Base-by-base conservation (phyloP, 2,888 invertebrate genomes). In the Sericinus montela region DNA sequence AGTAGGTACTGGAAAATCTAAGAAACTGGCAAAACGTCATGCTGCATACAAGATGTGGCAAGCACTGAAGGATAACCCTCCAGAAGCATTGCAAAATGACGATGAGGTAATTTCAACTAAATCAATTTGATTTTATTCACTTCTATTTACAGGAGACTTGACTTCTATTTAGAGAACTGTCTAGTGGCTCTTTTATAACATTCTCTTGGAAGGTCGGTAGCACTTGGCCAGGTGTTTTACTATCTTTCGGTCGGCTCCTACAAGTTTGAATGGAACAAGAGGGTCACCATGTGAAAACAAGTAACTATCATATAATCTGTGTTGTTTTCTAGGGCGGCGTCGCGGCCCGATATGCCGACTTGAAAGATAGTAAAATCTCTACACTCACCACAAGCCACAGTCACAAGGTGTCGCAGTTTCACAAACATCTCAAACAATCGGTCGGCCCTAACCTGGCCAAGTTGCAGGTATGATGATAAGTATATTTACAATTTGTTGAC, bases 31-130 rank as follows among this genome's bases (percentile, higher is more conserved):
- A 2, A 99, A 99, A 81, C 91, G 98, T n/a, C 93, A 96, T 75
- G 98, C 98, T 0, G 98, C 98, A 1, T 94, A 96, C 72, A 95
- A 96, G 77, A 97, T 98, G 97, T 95, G 95, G 94, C 94, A 94
- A 59, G 91, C 93, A 32, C 80, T 98, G 53, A 94, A 96, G 69
- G 95, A 95, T 58, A 90, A 93, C 65, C 94, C 95, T 0, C 90
- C 93, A 8, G 94, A 94, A 67, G 89, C 92, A 8, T 92, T 91
- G 72, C 92, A 91, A 69, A 90, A 91, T 32, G 90, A 93, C 44
- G 94, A 93, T 61, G 93, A 94, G 69, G 96, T 86, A 68, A 57
- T 19, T 16, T 19, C 2, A 5, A 19, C 2, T 19, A 19, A 19
- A 5, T 19, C 19, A 19, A 19, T 5, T 19, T 19, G 19, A 3